Evolutionary conservation across 2,888 invertebrate genomes (phyloP), one percentile per base, ranked within the genome.

Genomic region (Lycophotia porphyrea): DNA sequence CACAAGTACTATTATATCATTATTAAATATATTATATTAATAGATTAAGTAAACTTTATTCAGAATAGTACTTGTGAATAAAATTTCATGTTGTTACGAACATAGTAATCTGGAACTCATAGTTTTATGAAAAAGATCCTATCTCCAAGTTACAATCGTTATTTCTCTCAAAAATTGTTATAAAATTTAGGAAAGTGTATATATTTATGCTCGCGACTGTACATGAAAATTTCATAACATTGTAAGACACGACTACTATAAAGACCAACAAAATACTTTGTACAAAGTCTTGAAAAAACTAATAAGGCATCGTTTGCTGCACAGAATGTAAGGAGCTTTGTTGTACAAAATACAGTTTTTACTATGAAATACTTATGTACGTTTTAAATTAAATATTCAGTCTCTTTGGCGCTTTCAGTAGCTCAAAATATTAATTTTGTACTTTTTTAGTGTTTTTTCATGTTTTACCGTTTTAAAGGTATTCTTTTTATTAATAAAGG

Each of bases 311-410:
- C 78, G 75, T 76, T 75, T 49, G 80, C 71, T 82, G 76, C 79
- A 82, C 69, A 78, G 63, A 80, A 85, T 72, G 66, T 80, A 65
- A 58, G 61, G 36, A 78, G 76, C 76, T 87, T 78, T 82, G 75
- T 80, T 71, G 34, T 71, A 60, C 42, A 47, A 78, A 80, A 78
- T 84, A 84, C 81, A 82, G 69, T 77, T 87, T 81, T 63, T 78
- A 69, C 72, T 78, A 70, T 47, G 67, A 65, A 73, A 74, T 74
- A 42, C 68, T 81, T 63, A 63, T 21, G 63, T 77, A 86, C 76
- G 64, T 88, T 58, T 84, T 76, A 84, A 80, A 82, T 88, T 88
- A 88, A 84, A 86, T 84, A 80, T 86, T 86, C 68, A 61, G 71
- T 58, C 31, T 78, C 78, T 66, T 27, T 66, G 61, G 61, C 63